phyloP scores from a whole-genome alignment of 1,140 invertebrate species.

The Nebria ingens region DNA sequence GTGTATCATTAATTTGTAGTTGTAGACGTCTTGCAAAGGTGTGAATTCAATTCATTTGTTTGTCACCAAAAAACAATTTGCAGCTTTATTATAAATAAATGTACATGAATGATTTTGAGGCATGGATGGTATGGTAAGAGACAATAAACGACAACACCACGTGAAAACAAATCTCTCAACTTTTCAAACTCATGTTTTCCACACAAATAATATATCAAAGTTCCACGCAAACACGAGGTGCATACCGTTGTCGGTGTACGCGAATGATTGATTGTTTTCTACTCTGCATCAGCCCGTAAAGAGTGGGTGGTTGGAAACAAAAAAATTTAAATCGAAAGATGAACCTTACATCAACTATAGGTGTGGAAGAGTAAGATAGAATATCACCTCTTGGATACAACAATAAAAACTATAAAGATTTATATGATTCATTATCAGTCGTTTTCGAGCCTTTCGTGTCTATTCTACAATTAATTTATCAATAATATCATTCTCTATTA shows the following conservation, averaged over 20 bases:
- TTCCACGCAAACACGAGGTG: slow-evolving; percentile 7
- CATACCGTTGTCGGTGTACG: neutral
- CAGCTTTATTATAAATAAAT: too few relatives aligned
- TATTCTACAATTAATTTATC: neutral
- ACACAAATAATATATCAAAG: slow-evolving; percentile 28
- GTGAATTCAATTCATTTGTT: too few relatives aligned
- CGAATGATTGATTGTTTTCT: neutral
- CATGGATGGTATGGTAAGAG: too few relatives aligned
- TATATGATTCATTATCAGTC: neutral
- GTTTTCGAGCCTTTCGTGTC: neutral
- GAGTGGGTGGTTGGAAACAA: neutral
- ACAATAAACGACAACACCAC: slow-evolving; percentile 13
- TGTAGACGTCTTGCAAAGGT: too few relatives aligned
- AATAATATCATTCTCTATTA: too few relatives aligned
- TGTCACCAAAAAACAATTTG: too few relatives aligned
- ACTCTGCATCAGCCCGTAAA: neutral
- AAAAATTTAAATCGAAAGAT: neutral
- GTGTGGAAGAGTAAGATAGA: neutral
- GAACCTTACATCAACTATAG: neutral
- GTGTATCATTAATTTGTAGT: too few relatives aligned
- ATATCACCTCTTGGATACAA: neutral
- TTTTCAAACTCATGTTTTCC: slow-evolving; percentile 22
- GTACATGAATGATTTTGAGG: too few relatives aligned
- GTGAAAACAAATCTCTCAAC: slow-evolving; percentile 22
- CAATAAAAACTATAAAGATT: neutral